phyloP scores from a whole-genome alignment of 2,888 invertebrate species.

The Hyalella azteca region DNA sequence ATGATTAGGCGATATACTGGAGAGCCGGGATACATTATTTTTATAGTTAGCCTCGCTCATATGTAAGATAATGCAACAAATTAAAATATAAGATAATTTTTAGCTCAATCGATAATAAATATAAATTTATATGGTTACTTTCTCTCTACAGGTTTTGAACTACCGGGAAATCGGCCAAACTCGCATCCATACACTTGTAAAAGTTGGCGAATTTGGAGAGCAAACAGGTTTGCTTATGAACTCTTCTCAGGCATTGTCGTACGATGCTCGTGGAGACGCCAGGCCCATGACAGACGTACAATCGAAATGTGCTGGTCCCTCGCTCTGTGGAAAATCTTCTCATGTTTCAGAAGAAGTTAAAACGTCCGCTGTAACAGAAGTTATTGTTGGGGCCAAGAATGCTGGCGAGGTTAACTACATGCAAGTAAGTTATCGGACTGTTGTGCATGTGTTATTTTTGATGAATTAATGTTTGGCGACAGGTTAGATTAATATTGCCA shows the following conservation, averaged over 20 bases:
- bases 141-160: conserved; percentile 44
- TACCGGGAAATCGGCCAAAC: conserved; percentile 41
- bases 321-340: conserved; percentile 41
- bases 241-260: conserved; percentile 43
- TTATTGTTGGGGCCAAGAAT: background rate
- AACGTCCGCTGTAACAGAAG: background rate
- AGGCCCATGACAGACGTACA: conserved; percentile 47
- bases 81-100: too few species aligned
- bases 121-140: too few species aligned
- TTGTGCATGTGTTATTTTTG: background rate
- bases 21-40: too few species aligned
- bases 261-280: conserved; percentile 41
- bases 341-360: background rate
- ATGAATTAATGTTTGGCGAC: background rate
- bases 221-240: conserved; percentile 45
- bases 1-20: too few species aligned
- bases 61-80: too few species aligned
- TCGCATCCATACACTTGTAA: conserved; percentile 23
- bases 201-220: conserved; percentile 45
- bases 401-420: background rate
- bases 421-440: background rate
- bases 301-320: conserved; percentile 42
- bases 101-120: too few species aligned
- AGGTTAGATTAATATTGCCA: too few species aligned
- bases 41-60: too few species aligned